A percentile compares a stretch with the other conserved stretches of the same genome.
phyloP scores from a whole-genome alignment of 2,113 vertebrate genomes.

The Xyliphius kryptos region DNA sequence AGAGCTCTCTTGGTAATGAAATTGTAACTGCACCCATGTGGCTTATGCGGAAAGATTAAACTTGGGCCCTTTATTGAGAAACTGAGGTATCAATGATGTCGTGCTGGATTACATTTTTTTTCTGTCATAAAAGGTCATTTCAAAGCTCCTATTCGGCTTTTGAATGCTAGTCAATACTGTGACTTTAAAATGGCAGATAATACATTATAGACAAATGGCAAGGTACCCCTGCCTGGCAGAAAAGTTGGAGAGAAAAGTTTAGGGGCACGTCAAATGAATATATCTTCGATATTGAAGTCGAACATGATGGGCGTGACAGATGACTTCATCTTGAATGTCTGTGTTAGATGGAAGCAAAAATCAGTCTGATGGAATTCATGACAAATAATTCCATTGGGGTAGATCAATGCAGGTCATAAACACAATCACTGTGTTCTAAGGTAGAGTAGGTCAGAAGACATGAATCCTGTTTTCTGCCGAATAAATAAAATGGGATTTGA shows the following conservation, averaged over 20 bases:
- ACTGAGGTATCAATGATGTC: constrained; percentile 1
- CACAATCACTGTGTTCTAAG: background rate
- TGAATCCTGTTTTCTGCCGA: background rate
- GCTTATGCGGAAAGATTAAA: constrained; percentile 6
- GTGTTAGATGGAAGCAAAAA: constrained; percentile 10
- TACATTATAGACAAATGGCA: constrained; percentile 18
- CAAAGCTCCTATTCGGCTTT: constrained; percentile 22
- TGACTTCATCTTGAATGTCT: background rate
- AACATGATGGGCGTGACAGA: constrained; percentile 5
- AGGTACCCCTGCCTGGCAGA: constrained; percentile 3
- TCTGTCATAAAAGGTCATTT: constrained; percentile 20
- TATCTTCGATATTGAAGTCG: constrained; percentile 2
- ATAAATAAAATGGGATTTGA: background rate
- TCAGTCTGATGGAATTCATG: background rate
- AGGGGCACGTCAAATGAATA: constrained; percentile 16
- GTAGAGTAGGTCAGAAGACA: background rate
- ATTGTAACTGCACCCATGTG: background rate
- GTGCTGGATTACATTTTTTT: constrained; percentile 13
- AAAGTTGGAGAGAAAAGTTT: constrained; percentile 9
- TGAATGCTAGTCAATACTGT: constrained; percentile 26
- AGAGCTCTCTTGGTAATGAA: constrained; percentile 10
- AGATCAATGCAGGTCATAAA: background rate
- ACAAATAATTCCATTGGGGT: background rate
- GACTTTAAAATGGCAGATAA: constrained; percentile 11
- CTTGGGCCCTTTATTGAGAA: background rate